Conservation (phyloP, 2,113 vertebrate species). For the Ornithorhynchus anatinus region DNA sequence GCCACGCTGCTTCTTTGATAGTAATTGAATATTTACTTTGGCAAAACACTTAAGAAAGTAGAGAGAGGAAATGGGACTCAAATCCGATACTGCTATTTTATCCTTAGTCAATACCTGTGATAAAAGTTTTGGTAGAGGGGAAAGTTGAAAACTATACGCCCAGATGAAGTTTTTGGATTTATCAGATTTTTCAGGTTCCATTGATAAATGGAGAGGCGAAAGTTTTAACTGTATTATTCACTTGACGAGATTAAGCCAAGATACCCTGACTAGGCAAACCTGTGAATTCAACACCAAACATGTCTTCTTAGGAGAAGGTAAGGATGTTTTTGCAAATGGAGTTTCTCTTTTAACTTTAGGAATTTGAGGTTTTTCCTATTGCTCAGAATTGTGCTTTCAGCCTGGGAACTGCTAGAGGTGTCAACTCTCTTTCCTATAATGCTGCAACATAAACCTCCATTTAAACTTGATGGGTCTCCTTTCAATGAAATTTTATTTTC, state of each 20-base stretch:
- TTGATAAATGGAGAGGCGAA: neutral
- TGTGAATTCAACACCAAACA: conserved; percentile 59
- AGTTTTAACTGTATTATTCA: conserved; percentile 42
- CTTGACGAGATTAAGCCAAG: conserved; percentile 40
- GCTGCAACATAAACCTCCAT: conserved; percentile 47
- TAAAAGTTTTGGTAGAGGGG: too few species aligned
- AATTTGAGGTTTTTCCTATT: conserved; percentile 59
- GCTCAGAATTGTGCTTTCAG: conserved; percentile 50
- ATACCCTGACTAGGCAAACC: conserved; percentile 61
- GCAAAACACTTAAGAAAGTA: too few species aligned
- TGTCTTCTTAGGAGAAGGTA: conserved; percentile 49
- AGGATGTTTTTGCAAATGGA: conserved; percentile 53
- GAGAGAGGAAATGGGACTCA: neutral
- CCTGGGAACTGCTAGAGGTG: conserved; percentile 43
- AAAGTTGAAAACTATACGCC: too few species aligned
- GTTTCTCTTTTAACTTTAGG: conserved; percentile 32
- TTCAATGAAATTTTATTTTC: conserved; percentile 51
- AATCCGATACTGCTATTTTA: too few species aligned
- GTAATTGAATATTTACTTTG: too few species aligned
- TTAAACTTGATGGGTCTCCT: conserved; percentile 66
- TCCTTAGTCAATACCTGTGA: too few species aligned
- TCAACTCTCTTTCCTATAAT: conserved; percentile 36
- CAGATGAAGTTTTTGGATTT: neutral
- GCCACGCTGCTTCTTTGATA: too few species aligned
- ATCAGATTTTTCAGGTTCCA: neutral